Evolutionary conservation across 1,140 invertebrate species (phyloP).

Genomic region (Mycetomoellerius zeteki): DNA sequence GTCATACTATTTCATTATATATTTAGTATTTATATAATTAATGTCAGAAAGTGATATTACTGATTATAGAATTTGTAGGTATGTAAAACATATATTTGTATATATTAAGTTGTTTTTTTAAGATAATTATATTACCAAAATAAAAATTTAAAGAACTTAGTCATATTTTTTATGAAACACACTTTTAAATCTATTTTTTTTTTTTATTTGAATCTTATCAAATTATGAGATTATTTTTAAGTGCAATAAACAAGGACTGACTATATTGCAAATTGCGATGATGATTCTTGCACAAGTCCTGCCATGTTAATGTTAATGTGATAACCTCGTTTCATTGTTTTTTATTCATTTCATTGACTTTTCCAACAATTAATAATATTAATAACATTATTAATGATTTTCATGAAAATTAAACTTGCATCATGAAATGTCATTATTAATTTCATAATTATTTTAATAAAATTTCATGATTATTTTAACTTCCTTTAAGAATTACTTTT

Average conservation of each 20-base stretch:
- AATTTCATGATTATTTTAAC: background rate
- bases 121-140: background rate
- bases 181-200: constrained; percentile 2
- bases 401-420: constrained; percentile 12
- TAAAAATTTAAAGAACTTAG: background rate
- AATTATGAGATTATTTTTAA: constrained; percentile 28
- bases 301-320: constrained; percentile 36
- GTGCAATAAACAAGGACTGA: background rate
- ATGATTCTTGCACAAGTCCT: constrained; percentile 17
- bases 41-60: background rate
- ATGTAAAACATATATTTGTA: too few relatives aligned
- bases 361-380: constrained; percentile 7
- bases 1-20: background rate
- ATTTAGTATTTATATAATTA: background rate
- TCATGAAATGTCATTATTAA: background rate
- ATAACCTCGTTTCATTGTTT: constrained; percentile 64
- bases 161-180: background rate
- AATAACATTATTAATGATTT: constrained; percentile 58
- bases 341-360: constrained; percentile 4
- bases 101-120: background rate
- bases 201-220: constrained; percentile 10
- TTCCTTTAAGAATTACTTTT: background rate
- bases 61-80: background rate
- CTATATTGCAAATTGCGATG: background rate
- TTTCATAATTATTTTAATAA: constrained; percentile 5